Percentiles rank a stretch among this genome's conserved stretches.
phyloP scores from a whole-genome alignment of 2,888 invertebrate species.

The Agrotis segetum region DNA sequence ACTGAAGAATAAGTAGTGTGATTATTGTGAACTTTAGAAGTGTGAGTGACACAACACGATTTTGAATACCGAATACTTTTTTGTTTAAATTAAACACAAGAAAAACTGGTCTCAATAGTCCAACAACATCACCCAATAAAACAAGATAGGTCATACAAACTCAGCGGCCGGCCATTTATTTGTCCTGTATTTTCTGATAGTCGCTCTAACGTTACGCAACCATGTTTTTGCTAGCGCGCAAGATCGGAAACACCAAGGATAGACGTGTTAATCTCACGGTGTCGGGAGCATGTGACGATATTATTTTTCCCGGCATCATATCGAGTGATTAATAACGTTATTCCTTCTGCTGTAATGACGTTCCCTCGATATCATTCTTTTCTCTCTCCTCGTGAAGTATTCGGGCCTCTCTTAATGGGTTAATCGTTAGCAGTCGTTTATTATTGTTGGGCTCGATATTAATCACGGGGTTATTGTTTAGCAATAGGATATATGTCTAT shows the following conservation, averaged over 20 bases:
- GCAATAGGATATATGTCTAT: slow-evolving; percentile 5
- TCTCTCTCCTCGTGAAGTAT: slow-evolving; percentile 73
- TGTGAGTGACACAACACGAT: too few relatives aligned
- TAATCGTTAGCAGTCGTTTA: slow-evolving; percentile 66
- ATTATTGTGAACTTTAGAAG: too few relatives aligned
- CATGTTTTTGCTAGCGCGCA: slow-evolving; percentile 66
- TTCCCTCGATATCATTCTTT: slow-evolving; percentile 76
- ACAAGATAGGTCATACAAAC: slow-evolving; percentile 14
- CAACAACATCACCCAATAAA: slow-evolving; percentile 6
- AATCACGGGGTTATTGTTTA: slow-evolving; percentile 51
- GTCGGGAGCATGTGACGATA: slow-evolving; percentile 89
- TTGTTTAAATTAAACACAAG: background rate
- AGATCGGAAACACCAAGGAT: slow-evolving; percentile 73
- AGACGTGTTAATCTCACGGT: slow-evolving; percentile 88
- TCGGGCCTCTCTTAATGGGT: slow-evolving; percentile 75
- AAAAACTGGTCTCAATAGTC: background rate
- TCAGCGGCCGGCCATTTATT: slow-evolving; percentile 41
- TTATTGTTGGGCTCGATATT: slow-evolving; percentile 48
- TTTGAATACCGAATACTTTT: too few relatives aligned
- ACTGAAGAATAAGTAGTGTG: too few relatives aligned
- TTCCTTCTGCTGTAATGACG: slow-evolving; percentile 83
- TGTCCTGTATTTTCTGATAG: slow-evolving; percentile 48
- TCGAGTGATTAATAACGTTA: slow-evolving; percentile 89
- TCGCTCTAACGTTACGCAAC: slow-evolving; percentile 57
- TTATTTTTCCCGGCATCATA: slow-evolving; percentile 88